Percentiles rank a stretch among this genome's conserved stretches.
Evolutionary conservation across 2,113 vertebrate species (phyloP).

Genomic region (Guaruba guarouba): DNA sequence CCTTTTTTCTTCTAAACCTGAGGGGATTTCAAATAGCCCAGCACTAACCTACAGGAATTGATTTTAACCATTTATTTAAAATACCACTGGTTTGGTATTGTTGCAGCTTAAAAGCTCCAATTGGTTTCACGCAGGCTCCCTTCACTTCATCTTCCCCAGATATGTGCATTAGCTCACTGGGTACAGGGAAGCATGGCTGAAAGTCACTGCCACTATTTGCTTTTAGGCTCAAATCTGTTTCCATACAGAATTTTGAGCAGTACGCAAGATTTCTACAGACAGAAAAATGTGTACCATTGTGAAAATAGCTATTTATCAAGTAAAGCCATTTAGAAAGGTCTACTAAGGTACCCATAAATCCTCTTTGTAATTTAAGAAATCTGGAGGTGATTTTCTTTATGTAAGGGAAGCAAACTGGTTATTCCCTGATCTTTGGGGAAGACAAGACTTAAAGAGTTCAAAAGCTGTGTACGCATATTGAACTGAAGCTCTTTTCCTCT

Average conservation of each 20-base stretch:
- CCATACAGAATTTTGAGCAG: neutral
- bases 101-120: neutral
- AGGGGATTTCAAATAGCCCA: neutral
- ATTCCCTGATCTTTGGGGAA: neutral
- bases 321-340: neutral
- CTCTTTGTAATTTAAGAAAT: neutral
- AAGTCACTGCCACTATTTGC: neutral
- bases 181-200: neutral
- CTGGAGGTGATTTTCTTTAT: neutral
- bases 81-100: neutral
- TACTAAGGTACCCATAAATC: neutral
- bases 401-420: neutral
- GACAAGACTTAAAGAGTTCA: neutral
- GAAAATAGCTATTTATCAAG: neutral
- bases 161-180: neutral
- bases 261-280: neutral
- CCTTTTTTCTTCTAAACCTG: neutral
- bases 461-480: neutral
- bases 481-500: neutral
- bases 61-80: constrained; percentile 26
- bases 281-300: accelerated
- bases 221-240: neutral
- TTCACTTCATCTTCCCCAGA: neutral
- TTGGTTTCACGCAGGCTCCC: neutral
- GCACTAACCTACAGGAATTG: neutral